phyloP scores from a whole-genome alignment of 2,888 invertebrate genomes.

The Caenorhabditis doughertyi region DNA sequence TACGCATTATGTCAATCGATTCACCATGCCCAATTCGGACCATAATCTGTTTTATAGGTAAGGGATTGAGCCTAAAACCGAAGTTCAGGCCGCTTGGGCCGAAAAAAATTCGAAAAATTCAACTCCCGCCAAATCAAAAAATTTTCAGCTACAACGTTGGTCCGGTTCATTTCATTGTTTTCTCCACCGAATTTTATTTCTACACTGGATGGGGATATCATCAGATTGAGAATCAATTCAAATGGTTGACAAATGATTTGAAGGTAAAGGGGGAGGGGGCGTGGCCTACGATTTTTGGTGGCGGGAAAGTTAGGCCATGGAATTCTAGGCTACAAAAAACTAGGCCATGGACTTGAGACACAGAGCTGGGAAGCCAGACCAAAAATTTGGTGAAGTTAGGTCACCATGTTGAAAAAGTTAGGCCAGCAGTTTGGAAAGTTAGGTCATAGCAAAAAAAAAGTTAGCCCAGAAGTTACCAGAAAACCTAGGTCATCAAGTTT shows the following conservation, averaged over 20 bases:
- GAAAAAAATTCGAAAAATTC: too few relatives aligned
- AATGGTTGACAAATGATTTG: constrained; percentile 80
- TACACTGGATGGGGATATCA: constrained; percentile 91
- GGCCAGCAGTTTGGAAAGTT: too few relatives aligned
- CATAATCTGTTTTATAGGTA: constrained; percentile 82
- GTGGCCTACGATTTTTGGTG: too few relatives aligned
- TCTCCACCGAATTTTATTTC: constrained; percentile 96
- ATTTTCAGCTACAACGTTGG: constrained; percentile 90
- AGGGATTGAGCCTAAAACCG: background rate
- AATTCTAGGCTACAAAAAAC: too few relatives aligned
- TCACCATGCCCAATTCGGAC: constrained; percentile 89
- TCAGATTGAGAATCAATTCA: constrained; percentile 84
- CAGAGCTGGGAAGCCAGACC: too few relatives aligned
- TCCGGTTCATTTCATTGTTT: constrained; percentile 92
- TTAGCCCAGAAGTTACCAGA: too few relatives aligned
- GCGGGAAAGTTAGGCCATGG: too few relatives aligned
- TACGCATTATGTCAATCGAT: constrained; percentile 93
- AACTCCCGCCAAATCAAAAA: background rate
- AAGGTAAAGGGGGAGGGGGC: constrained; percentile 68
- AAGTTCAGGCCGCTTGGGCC: background rate
- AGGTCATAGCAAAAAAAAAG: too few relatives aligned
- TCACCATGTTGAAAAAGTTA: too few relatives aligned
- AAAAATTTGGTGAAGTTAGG: background rate
- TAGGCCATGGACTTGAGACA: too few relatives aligned
- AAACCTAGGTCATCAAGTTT: too few relatives aligned